These are phyloP conservation scores for Megalops atlanticus DNA, from an alignment of 2,113 vertebrate genomes.

Conservation along the genomic window DNA sequence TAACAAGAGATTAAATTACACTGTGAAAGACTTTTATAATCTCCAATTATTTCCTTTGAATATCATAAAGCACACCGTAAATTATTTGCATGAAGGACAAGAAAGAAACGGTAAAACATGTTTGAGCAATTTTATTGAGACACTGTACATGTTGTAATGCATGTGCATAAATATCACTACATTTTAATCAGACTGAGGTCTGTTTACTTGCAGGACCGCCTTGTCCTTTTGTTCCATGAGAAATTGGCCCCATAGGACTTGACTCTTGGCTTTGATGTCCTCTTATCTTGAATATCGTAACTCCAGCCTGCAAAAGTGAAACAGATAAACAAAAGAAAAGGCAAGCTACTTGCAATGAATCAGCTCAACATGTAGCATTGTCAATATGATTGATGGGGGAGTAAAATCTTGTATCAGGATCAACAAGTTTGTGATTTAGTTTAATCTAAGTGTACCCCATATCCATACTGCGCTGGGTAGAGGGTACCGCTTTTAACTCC, in stretches of 20 bases:
- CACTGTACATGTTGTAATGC: not conserved
- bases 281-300: slow-evolving; percentile 88
- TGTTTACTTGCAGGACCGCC: slow-evolving; percentile 92
- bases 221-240: slow-evolving; percentile 96
- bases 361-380: too few species aligned
- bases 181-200: slow-evolving; percentile 64
- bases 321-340: slow-evolving; percentile 22
- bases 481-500: not conserved
- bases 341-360: slow-evolving; percentile 55
- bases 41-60: too few species aligned
- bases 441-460: not conserved
- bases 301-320: slow-evolving; percentile 85
- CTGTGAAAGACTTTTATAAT: too few species aligned
- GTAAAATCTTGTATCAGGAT: too few species aligned
- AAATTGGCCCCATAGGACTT: slow-evolving; percentile 98
- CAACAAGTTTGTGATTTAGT: not conserved
- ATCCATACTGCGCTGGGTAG: not conserved
- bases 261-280: slow-evolving; percentile 84
- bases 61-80: too few species aligned
- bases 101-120: not conserved
- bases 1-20: too few species aligned
- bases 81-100: not conserved
- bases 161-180: slow-evolving; percentile 21
- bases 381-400: too few species aligned
- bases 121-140: slow-evolving; percentile 21